These are phyloP conservation scores for Dioctria rufipes DNA, from an alignment of 2,888 invertebrate genomes.

Conservation along the genomic window DNA sequence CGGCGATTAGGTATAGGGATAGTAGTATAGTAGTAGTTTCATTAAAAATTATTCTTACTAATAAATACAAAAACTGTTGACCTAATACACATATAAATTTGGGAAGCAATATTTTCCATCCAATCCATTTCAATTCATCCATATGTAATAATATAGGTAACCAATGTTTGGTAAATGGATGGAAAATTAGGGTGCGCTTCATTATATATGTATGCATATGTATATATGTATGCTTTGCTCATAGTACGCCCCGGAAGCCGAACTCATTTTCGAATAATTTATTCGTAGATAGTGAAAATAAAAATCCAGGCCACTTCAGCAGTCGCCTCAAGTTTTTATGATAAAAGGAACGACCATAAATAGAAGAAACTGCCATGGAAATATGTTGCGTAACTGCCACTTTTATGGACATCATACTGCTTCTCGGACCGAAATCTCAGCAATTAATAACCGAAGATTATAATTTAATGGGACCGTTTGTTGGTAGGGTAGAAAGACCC, in stretches of 20 bases:
- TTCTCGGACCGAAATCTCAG: conserved; percentile 41
- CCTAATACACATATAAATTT: too few species aligned
- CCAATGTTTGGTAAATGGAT: too few species aligned
- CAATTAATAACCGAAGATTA: conserved; percentile 53
- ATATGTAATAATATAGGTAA: too few species aligned
- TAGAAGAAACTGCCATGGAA: conserved; percentile 38
- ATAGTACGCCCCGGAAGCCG: conserved; percentile 4
- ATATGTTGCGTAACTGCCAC: conserved; percentile 50
- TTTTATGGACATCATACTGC: conserved; percentile 47
- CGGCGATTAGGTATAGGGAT: too few species aligned
- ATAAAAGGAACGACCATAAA: conserved; percentile 40
- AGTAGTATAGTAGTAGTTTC: too few species aligned
- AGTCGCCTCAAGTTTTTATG: background rate
- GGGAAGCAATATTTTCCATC: too few species aligned
- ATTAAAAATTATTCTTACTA: too few species aligned
- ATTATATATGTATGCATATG: too few species aligned
- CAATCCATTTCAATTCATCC: too few species aligned
- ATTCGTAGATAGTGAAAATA: conserved; percentile 1
- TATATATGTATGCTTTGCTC: background rate
- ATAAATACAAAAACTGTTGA: too few species aligned
- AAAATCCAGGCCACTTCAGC: conserved; percentile 16
- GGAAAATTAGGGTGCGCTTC: too few species aligned
- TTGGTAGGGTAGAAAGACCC: conserved; percentile 30
- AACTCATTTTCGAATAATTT: conserved; percentile 38
- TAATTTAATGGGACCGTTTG: conserved; percentile 47